These are phyloP conservation scores for Okapia johnstoni DNA, from an alignment of 2,113 vertebrate species.

Conservation along the genomic window DNA sequence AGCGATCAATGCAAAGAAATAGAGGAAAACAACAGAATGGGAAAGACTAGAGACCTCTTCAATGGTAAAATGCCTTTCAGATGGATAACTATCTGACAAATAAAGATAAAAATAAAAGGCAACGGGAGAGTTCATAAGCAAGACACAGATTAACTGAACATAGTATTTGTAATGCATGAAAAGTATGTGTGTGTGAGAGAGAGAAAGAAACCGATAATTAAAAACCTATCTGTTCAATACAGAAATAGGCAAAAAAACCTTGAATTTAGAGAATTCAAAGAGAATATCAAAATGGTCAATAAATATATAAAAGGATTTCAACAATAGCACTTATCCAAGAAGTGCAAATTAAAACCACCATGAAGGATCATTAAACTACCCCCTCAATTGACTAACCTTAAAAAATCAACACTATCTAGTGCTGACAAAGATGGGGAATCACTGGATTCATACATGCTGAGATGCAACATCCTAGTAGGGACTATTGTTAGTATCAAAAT, in stretches of 20 bases:
- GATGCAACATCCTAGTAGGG: neutral
- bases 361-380: neutral
- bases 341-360: neutral
- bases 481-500: neutral
- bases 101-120: neutral
- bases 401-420: neutral
- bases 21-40: too few relatives aligned
- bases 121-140: neutral
- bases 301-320: neutral
- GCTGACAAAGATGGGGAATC: neutral
- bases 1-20: too few relatives aligned
- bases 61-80: neutral
- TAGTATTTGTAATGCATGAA: too few relatives aligned
- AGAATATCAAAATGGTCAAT: neutral
- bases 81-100: neutral
- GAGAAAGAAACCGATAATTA: neutral
- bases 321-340: neutral
- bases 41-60: neutral
- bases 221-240: neutral
- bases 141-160: neutral
- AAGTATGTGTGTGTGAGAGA: neutral
- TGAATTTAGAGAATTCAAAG: neutral
- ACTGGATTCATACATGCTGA: neutral
- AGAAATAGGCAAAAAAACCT: neutral
- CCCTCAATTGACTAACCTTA: neutral